Evolutionary conservation across 2,888 invertebrate genomes (phyloP).

Genomic region (Ophion slaviceki): DNA sequence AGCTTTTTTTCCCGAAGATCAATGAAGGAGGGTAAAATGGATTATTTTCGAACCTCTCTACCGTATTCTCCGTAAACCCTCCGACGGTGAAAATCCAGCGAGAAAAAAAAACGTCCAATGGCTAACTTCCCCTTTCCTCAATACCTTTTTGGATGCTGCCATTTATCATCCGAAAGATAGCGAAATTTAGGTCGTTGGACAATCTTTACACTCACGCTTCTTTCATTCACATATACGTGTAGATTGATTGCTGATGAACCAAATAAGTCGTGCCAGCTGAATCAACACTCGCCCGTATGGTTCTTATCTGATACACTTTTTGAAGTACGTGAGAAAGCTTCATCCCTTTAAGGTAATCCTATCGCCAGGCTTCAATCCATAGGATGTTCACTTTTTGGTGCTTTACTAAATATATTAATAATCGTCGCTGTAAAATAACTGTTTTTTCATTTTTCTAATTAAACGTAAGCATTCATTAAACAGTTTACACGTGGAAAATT

Average conservation of each 20-base stretch:
- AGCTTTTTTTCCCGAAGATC: constrained; percentile 46
- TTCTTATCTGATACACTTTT: too few species aligned
- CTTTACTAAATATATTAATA: too few species aligned
- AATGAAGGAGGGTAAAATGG: constrained; percentile 42
- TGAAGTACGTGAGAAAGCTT: too few species aligned
- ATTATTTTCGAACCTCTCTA: constrained; percentile 44
- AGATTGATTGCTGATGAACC: background rate
- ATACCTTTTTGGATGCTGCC: constrained; percentile 45
- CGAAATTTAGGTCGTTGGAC: constrained; percentile 35
- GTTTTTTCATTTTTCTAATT: too few species aligned
- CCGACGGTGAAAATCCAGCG: background rate
- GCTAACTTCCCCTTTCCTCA: constrained; percentile 23
- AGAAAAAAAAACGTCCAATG: constrained; percentile 2
- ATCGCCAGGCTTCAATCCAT: too few species aligned
- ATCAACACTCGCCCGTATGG: too few species aligned
- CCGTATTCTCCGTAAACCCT: constrained; percentile 20
- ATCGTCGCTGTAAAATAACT: too few species aligned
- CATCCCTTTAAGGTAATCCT: too few species aligned
- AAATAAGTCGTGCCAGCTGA: too few species aligned
- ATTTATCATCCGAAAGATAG: constrained; percentile 54
- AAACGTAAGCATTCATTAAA: too few species aligned
- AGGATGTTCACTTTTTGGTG: too few species aligned
- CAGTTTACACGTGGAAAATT: too few species aligned
- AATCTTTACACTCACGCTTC: background rate
- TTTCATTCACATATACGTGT: background rate